These are phyloP conservation scores for Anneissia japonica DNA, from an alignment of 35 echinoderm and acorn worm species.

Conservation along the genomic window DNA sequence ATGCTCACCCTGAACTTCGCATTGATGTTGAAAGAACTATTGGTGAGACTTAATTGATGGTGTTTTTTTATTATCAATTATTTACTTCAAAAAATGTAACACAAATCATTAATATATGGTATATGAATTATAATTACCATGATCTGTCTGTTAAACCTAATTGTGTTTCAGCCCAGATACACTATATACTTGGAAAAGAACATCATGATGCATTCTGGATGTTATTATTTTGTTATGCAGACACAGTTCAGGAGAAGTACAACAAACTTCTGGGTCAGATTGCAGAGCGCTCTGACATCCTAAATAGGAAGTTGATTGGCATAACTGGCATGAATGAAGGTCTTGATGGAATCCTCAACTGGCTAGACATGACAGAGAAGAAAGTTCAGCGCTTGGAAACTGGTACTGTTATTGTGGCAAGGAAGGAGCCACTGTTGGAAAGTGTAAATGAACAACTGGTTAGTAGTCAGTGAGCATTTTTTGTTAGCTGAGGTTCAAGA, in stretches of 20 bases:
- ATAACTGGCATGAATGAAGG: conserved; percentile 60
- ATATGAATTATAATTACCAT: too few relatives aligned
- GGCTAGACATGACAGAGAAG: conserved; percentile 58
- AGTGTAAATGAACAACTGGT: conserved; percentile 59
- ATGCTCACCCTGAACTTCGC: conserved; percentile 62
- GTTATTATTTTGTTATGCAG: conserved; percentile 16
- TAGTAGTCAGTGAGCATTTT: background rate
- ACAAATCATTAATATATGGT: too few relatives aligned
- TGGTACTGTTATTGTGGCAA: conserved; percentile 35
- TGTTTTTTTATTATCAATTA: too few relatives aligned
- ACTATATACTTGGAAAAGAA: too few relatives aligned
- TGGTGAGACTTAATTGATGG: conserved; percentile 45
- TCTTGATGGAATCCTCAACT: conserved; percentile 52
- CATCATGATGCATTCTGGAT: background rate
- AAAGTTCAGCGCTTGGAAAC: conserved; percentile 47
- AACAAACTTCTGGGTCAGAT: conserved; percentile 51
- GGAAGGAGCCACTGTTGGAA: conserved; percentile 60
- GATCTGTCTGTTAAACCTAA: too few relatives aligned
- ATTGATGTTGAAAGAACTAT: conserved; percentile 71
- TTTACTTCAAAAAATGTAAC: too few relatives aligned
- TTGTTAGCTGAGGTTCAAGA: too few relatives aligned
- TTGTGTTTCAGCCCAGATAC: too few relatives aligned
- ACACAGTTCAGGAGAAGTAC: conserved; percentile 68
- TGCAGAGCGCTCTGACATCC: conserved; percentile 52
- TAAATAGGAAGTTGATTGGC: conserved; percentile 42